Evolutionary conservation across 1,140 invertebrate genomes (phyloP).

Genomic region (Gryon sp.): DNA sequence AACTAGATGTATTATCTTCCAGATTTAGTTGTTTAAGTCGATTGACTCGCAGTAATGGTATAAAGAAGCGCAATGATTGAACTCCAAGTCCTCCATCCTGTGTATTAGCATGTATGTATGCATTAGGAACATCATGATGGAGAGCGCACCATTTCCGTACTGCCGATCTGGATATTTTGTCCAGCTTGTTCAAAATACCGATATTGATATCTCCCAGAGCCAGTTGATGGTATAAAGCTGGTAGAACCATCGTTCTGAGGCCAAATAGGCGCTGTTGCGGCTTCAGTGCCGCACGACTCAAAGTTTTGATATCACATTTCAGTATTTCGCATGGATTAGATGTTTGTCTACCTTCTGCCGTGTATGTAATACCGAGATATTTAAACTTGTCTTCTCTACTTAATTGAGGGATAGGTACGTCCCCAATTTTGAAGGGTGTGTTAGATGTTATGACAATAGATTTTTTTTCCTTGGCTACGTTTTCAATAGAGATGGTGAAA

Average conservation of each 20-base stretch:
- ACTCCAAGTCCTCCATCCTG: too few relatives aligned
- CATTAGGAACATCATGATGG: too few relatives aligned
- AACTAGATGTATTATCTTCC: constrained; percentile 6
- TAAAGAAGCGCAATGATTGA: too few relatives aligned
- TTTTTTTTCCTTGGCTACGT: constrained; percentile 10
- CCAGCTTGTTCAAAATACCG: too few relatives aligned
- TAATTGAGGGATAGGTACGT: not conserved
- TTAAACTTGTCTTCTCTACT: constrained; percentile 3
- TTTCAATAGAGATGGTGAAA: not conserved
- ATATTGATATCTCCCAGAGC: constrained; percentile 4
- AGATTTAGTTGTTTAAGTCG: constrained; percentile 1
- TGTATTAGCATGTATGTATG: too few relatives aligned
- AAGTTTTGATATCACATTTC: not conserved
- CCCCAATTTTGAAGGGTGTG: not conserved
- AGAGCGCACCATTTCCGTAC: too few relatives aligned
- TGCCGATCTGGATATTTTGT: too few relatives aligned
- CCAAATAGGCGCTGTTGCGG: constrained; percentile 32
- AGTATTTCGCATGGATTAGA: not conserved
- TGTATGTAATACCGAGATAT: constrained; percentile 2
- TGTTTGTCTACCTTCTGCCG: not conserved
- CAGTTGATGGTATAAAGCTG: constrained; percentile 1
- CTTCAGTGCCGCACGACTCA: constrained; percentile 23
- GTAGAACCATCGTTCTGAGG: not conserved
- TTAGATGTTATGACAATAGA: not conserved
- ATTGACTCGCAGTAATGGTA: constrained; percentile 36